Evolutionary conservation across 2,113 vertebrate species (phyloP).

Genomic region (Tragelaphus imberbis): DNA sequence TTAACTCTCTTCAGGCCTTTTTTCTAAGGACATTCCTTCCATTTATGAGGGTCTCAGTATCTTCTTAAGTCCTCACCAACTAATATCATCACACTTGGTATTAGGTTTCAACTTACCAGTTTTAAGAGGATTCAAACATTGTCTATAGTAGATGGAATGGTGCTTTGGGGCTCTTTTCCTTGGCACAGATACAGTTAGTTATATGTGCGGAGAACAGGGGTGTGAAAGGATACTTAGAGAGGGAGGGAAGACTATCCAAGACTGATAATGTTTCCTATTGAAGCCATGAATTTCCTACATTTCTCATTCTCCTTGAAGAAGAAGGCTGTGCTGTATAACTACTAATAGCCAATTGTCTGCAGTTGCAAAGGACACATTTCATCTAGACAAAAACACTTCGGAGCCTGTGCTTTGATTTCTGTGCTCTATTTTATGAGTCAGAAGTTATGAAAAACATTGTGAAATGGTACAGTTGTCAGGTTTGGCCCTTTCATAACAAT

Average conservation of each 20-base stretch:
- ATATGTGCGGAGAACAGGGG: not conserved
- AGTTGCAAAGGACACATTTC: too few relatives aligned
- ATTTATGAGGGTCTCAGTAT: not conserved
- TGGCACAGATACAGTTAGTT: not conserved
- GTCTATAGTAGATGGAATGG: too few relatives aligned
- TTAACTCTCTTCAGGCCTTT: not conserved
- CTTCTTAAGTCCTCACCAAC: not conserved
- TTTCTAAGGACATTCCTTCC: not conserved
- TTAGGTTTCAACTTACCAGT: not conserved
- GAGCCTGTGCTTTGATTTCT: not conserved
- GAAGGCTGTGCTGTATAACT: not conserved
- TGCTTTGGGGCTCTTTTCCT: not conserved
- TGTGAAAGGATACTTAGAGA: not conserved
- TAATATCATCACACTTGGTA: not conserved
- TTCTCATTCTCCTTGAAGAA: not conserved
- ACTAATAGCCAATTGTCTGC: not conserved
- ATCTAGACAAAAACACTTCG: not conserved
- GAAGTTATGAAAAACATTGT: not conserved
- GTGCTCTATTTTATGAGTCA: not conserved
- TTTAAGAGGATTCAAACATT: not conserved
- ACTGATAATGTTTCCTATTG: not conserved
- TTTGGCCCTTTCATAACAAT: not conserved
- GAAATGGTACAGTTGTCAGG: not conserved
- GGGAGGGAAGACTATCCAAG: not conserved
- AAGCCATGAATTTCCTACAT: not conserved